phyloP scores from a whole-genome alignment of 2,888 invertebrate genomes.

The Leucozona laternaria region DNA sequence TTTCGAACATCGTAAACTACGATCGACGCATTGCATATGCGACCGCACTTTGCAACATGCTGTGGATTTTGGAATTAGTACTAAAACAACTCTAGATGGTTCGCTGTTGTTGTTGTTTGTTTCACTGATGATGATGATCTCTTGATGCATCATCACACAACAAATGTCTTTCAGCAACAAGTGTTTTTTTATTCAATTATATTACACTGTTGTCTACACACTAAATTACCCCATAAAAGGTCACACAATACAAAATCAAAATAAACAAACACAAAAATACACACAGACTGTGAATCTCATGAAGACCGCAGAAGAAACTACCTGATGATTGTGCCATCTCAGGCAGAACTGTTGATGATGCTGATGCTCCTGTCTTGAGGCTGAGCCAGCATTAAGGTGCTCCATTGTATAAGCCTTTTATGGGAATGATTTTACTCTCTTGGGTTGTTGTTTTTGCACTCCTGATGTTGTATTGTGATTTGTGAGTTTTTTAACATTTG shows the following conservation, averaged over 20 bases:
- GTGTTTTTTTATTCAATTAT: conserved; percentile 46
- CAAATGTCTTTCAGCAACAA: conserved; percentile 57
- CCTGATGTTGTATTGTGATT: neutral
- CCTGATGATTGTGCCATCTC: conserved; percentile 93
- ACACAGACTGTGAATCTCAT: neutral
- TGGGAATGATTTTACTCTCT: conserved; percentile 56
- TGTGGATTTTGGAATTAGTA: conserved; percentile 36
- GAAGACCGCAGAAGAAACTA: conserved; percentile 80
- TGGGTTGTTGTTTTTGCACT: conserved; percentile 28
- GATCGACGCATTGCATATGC: neutral
- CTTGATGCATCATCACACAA: neutral
- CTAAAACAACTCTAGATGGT: conserved; percentile 25
- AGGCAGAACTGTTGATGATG: conserved; percentile 90
- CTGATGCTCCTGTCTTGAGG: conserved; percentile 78
- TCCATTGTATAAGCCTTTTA: conserved; percentile 80
- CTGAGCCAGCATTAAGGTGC: conserved; percentile 79
- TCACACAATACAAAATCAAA: conserved; percentile 32
- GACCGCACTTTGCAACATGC: conserved; percentile 28
- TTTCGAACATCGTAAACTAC: neutral
- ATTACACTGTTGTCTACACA: neutral
- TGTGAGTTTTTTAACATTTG: conserved; percentile 16
- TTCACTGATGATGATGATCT: neutral
- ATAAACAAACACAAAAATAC: conserved; percentile 33
- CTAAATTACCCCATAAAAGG: conserved; percentile 69
- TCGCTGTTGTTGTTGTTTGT: neutral